These are phyloP conservation scores for Harpagoxenus sublaevis DNA, from an alignment of 2,888 invertebrate genomes.

Conservation along the genomic window DNA sequence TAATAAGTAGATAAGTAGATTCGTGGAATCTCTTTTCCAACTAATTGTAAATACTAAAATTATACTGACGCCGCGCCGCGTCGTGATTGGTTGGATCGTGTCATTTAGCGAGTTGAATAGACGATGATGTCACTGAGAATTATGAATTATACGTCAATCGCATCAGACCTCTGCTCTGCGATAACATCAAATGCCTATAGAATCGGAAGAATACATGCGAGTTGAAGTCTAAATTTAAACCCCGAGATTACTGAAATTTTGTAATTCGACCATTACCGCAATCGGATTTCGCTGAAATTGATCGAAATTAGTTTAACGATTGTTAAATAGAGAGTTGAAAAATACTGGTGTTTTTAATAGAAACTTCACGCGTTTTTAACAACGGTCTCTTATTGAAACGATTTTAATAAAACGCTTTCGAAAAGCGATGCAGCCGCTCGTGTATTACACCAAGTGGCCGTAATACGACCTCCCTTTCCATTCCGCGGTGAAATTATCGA, in stretches of 20 bases:
- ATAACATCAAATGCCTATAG: conserved; percentile 1
- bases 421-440: not conserved
- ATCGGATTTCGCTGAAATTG: not conserved
- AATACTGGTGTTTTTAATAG: conserved; percentile 7
- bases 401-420: conserved; percentile 21
- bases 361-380: conserved; percentile 19
- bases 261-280: not conserved
- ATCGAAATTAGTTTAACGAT: not conserved
- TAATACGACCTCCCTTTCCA: conserved; percentile 25
- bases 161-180: not conserved
- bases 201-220: not conserved
- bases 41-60: not conserved
- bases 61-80: not conserved
- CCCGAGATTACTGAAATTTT: not conserved
- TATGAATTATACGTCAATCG: not conserved
- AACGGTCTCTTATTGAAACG: not conserved
- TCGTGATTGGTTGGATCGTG: not conserved
- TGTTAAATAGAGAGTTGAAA: conserved; percentile 4
- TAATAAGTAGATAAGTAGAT: conserved; percentile 23
- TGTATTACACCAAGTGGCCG: conserved; percentile 30
- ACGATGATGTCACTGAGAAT: conserved; percentile 10
- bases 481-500: conserved; percentile 3
- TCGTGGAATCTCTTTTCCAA: conserved; percentile 15
- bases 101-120: conserved; percentile 11
- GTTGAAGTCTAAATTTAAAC: not conserved